Base-by-base conservation (phyloP, 1,140 invertebrate species). In the Teleogryllus occipitalis region DNA sequence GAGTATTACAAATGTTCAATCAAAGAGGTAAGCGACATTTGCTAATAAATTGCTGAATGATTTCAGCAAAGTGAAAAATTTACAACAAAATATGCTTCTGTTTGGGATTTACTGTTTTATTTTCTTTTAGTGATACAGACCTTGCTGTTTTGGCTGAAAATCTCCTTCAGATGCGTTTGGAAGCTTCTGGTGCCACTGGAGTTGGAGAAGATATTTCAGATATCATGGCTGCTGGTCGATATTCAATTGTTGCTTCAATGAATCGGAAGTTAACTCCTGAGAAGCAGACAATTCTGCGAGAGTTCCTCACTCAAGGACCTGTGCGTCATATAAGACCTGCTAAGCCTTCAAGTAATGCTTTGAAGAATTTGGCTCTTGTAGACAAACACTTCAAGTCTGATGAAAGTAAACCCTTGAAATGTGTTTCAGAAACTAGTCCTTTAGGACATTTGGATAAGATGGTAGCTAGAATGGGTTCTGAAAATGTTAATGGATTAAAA, bases 71-170 rank as follows among this genome's bases (percentile, higher is more conserved):
- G 27, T 39, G 27, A 39, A 39, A 39, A 39, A 39, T 39, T 39
- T 39, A 2, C 27, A 39, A 39, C 27, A 39, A 39, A 39, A 39
- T 39, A 39, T 39, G 27, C 5, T 39, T 39, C 27, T 39, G 27
- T 39, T 39, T 39, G 27, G 27, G 27, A 39, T 39, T 39, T 39
- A 39, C 27, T 39, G 27, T 39, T 39, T 39, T 39, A 39, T 39
- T 39, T 74, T 18, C 22, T 82, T 81, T 27, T 78, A 82, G 82
- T 6, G 80, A 82, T 75, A 49, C 81, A n/a, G 80, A 83, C 22
- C 76, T 83, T 21, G 81, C 82, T 5, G 75, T n/a, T 21, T 77
- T 83, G 48, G 82, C 82, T 74, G 82, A 83, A 15, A 82, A 80
- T 74, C 49, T 83, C 10, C 78, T 83, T n/a, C 77, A 82, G 47